Percentiles rank a stretch among this genome's conserved stretches.
Evolutionary conservation across 2,797 vertebrate species (phyloP).

Genomic region (Sparus aurata): DNA sequence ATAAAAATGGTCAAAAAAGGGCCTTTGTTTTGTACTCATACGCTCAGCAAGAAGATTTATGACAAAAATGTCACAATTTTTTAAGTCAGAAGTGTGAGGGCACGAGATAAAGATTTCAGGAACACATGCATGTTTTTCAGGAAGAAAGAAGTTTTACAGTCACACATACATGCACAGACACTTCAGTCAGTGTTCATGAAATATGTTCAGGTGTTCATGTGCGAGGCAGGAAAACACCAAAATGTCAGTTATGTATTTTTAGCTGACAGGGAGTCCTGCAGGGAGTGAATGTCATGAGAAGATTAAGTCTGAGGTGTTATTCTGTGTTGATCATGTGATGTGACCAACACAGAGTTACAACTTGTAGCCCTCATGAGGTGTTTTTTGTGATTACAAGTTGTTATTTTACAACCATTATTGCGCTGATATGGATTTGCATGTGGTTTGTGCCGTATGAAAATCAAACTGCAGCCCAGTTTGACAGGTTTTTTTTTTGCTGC

Average conservation of each 20-base stretch:
- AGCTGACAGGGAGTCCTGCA: background rate
- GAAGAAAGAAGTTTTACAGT: background rate
- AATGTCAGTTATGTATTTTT: slow-evolving; percentile 2
- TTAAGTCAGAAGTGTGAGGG: background rate
- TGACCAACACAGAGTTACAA: no score
- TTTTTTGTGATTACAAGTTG: background rate
- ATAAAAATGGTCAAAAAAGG: no score
- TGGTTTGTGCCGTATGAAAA: background rate
- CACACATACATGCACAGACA: background rate
- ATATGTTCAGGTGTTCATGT: background rate
- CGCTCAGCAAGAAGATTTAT: background rate
- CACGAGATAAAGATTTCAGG: background rate
- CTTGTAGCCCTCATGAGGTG: background rate
- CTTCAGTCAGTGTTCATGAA: background rate
- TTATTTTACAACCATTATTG: background rate
- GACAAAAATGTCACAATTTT: background rate
- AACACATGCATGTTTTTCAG: background rate
- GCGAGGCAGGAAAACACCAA: background rate
- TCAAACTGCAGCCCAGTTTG: background rate
- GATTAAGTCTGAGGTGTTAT: background rate
- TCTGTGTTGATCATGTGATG: background rate
- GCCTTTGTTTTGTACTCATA: no score
- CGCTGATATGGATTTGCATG: background rate
- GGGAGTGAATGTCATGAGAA: background rate
- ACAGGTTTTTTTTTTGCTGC: slow-evolving; percentile 15